A percentile compares a stretch with the other conserved stretches of the same genome.
Evolutionary conservation across 2,113 vertebrate genomes (phyloP).

Genomic region (Regulus satrapa): DNA sequence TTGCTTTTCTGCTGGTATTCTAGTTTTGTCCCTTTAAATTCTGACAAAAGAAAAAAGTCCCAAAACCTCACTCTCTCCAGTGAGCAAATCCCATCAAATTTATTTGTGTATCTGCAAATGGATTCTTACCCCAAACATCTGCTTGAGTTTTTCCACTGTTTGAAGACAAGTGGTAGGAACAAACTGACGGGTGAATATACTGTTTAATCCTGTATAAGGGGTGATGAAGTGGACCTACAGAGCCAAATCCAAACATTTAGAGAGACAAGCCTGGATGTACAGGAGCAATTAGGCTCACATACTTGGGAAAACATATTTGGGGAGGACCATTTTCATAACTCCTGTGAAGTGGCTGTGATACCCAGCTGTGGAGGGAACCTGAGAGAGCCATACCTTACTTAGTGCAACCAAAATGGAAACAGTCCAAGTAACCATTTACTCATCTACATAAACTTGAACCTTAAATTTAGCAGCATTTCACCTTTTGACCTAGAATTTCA

Average conservation of each 20-base stretch:
- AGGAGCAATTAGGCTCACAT: background rate
- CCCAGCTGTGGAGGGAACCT: background rate
- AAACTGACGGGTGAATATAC: background rate
- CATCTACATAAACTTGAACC: background rate
- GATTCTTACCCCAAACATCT: background rate
- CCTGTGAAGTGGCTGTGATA: background rate
- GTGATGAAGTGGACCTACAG: background rate
- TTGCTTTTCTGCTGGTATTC: background rate
- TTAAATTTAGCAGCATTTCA: conserved; percentile 39
- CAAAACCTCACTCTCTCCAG: background rate
- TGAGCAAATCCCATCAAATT: background rate
- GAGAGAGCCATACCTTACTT: background rate
- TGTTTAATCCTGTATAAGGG: background rate
- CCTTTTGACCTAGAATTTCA: conserved; percentile 45
- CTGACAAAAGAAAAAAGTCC: background rate
- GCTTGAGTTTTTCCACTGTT: background rate
- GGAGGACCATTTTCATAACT: background rate
- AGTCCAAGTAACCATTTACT: conserved; percentile 29
- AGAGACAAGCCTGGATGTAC: background rate
- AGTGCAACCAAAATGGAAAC: background rate
- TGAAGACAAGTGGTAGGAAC: background rate
- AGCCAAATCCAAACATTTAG: background rate
- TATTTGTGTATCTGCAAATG: background rate
- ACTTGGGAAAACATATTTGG: background rate
- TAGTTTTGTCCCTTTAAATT: background rate